Percentiles rank a stretch among this genome's conserved stretches.
Conservation (phyloP, 2,888 invertebrate genomes). For the Geophilus truncorum region DNA sequence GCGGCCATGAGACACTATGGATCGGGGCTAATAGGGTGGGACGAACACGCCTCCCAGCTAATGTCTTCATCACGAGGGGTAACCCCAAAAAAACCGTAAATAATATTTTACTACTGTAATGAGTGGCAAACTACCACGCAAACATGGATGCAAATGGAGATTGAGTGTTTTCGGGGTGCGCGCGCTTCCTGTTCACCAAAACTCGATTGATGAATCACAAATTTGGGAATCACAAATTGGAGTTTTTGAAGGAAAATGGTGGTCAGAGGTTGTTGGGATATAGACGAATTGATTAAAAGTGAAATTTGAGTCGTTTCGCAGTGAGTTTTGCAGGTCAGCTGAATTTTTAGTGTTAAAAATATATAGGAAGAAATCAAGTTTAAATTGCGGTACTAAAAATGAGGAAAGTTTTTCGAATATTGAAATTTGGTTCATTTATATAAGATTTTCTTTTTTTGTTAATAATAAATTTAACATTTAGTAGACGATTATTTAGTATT, state of each 20-base stretch:
- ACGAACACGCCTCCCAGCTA: neutral
- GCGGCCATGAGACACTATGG: neutral
- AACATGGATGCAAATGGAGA: constrained; percentile 12
- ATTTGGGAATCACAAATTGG: neutral
- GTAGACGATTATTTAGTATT: too few species aligned
- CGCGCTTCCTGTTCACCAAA: neutral
- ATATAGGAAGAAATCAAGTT: too few species aligned
- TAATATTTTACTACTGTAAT: constrained; percentile 20
- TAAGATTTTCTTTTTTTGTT: too few species aligned
- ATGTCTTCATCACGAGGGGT: constrained; percentile 1
- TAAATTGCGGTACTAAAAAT: too few species aligned
- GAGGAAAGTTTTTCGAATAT: too few species aligned
- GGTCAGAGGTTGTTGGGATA: too few species aligned
- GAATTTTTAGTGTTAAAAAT: too few species aligned
- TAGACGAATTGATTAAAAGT: too few species aligned
- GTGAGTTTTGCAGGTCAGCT: too few species aligned
- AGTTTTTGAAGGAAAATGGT: neutral
- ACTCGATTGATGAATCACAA: neutral
- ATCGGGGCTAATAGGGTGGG: constrained; percentile 11
- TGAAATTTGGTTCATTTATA: too few species aligned
- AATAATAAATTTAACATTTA: too few species aligned
- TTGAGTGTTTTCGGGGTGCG: neutral
- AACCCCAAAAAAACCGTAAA: neutral
- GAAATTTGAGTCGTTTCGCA: too few species aligned
- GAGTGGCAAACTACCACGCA: constrained; percentile 12